A percentile compares a stretch with the other conserved stretches of the same genome.
Conservation (phyloP, 1,140 invertebrate species). For the Cryptotermes secundus region DNA sequence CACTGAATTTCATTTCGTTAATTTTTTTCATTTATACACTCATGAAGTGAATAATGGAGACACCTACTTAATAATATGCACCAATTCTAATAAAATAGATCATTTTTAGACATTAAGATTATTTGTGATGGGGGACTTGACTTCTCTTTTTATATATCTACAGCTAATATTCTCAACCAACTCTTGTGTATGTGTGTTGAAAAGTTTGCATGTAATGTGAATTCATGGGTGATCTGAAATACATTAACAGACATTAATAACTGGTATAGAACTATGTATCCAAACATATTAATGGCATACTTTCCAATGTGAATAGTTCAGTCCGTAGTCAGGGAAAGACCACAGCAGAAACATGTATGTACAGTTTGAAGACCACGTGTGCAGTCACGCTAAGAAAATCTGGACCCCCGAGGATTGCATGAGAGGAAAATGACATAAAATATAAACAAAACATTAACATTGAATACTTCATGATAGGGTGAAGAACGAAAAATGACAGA, state of each 20-base stretch:
- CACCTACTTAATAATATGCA: neutral
- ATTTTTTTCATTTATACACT: slow-evolving; percentile 11
- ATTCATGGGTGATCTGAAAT: neutral
- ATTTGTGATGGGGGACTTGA: neutral
- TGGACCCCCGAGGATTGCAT: neutral
- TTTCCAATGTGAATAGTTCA: neutral
- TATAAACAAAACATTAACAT: too few relatives aligned
- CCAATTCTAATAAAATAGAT: slow-evolving; percentile 18
- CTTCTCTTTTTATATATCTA: neutral
- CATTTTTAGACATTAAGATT: slow-evolving; percentile 15
- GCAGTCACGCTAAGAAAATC: neutral
- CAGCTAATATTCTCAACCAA: neutral
- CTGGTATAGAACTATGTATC: neutral
- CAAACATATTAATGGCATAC: neutral
- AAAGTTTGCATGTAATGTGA: neutral
- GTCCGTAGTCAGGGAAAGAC: neutral
- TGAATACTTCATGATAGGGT: too few relatives aligned
- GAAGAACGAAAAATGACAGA: too few relatives aligned
- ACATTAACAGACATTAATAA: slow-evolving; percentile 15
- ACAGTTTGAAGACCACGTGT: neutral
- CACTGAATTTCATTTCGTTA: neutral
- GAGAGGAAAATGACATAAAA: neutral
- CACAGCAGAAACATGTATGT: neutral
- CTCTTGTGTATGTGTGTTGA: slow-evolving; percentile 10
- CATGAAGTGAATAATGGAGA: neutral